These are phyloP conservation scores for western clawed frog (Xenopus tropicalis) DNA, from an alignment of 2,113 vertebrate genomes.

Conservation along the genomic window UCB_Xtro_10.0 CM004447.2:93350501-93351000, in stretches of 20 bases:
- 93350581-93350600: not conserved
- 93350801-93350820: slow-evolving; percentile 19
- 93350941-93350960: slow-evolving; percentile 25
- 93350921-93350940: slow-evolving; percentile 27
- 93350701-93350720: slow-evolving; percentile 34
- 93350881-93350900: slow-evolving; percentile 14
- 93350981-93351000: slow-evolving; percentile 15
- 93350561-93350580: not conserved
- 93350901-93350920: slow-evolving; percentile 34
- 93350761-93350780: slow-evolving; percentile 34
- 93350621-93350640: slow-evolving; percentile 15
- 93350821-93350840: slow-evolving; percentile 34
- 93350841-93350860: slow-evolving; percentile 26
- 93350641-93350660: not conserved
- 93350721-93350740: slow-evolving; percentile 32
- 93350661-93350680: slow-evolving; percentile 26
- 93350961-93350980: slow-evolving; percentile 24
- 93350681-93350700: slow-evolving; percentile 37
- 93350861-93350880: slow-evolving; percentile 19
- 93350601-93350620: not conserved
- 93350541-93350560: slow-evolving; percentile 2
- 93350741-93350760: slow-evolving; percentile 37
- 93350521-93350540: not conserved
- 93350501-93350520: not conserved
- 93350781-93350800: slow-evolving; percentile 26